Evolutionary conservation across 1,140 invertebrate genomes (phyloP), one percentile per base, ranked within the genome.

Genomic region (Heliconius hermathena): DNA sequence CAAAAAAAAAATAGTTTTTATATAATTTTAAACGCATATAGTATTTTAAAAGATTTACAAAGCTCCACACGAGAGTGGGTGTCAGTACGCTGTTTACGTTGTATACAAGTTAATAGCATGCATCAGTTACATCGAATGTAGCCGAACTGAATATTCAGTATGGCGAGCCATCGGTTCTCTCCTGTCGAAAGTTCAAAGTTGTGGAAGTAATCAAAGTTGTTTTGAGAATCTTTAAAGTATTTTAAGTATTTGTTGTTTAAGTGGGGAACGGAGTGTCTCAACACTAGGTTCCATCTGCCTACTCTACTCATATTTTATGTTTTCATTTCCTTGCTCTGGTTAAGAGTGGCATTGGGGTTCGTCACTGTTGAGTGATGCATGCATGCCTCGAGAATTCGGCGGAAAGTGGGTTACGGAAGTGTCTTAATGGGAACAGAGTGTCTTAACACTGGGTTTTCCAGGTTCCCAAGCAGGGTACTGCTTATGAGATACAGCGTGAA

Each of bases 21-120:
- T 29, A 29, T 26, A 66, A 29, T 66, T 66, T 66, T 29, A 29
- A 66, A 66, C 26, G 22, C 26, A 16, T 66, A 26, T 66, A 3
- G 22, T 4, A 29, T 66, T 66, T 66, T 66, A 66, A 66, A 66
- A 66, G 60, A 26, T 66, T 66, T 66, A 3, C 60, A 29, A 29
- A 66, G 60, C 60, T 16, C 26, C 60, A 66, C 26, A 29, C 11
- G 22, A 29, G 60, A 66, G 60, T 16, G 26, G 16, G 26, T 66
- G 60, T 66, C 60, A 29, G 60, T 66, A 29, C 26, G 26, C 9
- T 66, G 60, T 66, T 66, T 66, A 66, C 60, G 26, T 29, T 66
- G 22, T 22, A 29, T 66, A 66, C 60, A 66, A 66, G 60, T 66
- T 66, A 66, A 66, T 60, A 60, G 54, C 54, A 22, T 66, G 60